Percentiles rank a stretch among this genome's conserved stretches.
Evolutionary conservation across 2,888 invertebrate genomes (phyloP).

Genomic region (Phoronis australis): DNA sequence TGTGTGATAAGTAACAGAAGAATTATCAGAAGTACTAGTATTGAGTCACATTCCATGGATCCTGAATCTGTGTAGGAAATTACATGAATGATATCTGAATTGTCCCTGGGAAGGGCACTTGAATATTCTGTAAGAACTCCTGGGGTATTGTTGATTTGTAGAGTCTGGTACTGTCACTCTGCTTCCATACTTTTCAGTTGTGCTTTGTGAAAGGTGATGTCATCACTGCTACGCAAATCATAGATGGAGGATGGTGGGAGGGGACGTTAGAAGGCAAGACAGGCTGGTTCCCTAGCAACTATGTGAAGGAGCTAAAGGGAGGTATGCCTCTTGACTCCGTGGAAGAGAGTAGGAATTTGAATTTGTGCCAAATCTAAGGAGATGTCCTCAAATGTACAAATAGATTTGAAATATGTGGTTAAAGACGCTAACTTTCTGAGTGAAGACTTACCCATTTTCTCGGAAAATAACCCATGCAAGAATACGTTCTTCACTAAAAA

Average conservation of each 20-base stretch:
- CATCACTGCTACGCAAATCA: constrained; percentile 90
- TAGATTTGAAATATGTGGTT: too few species aligned
- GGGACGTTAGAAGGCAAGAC: constrained; percentile 91
- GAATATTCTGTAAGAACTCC: too few species aligned
- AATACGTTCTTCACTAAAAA: background rate
- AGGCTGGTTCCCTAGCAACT: constrained; percentile 98
- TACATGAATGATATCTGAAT: too few species aligned
- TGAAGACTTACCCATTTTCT: background rate
- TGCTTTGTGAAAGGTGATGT: constrained; percentile 94
- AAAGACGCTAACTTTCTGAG: background rate
- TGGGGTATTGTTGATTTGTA: too few species aligned
- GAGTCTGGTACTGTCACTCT: too few species aligned
- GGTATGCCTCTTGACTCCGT: constrained; percentile 22
- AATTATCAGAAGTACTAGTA: too few species aligned
- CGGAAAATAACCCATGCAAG: background rate
- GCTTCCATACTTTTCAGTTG: constrained; percentile 61
- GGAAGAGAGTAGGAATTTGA: background rate
- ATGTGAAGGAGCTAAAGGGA: constrained; percentile 83
- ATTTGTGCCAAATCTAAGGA: background rate
- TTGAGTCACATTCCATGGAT: too few species aligned
- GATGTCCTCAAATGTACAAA: constrained; percentile 17
- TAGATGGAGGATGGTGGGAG: constrained; percentile 99
- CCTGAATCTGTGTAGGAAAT: too few species aligned
- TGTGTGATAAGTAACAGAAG: too few species aligned
- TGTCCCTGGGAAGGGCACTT: too few species aligned